These are phyloP conservation scores for Heterodera filipjevi DNA, from an alignment of 2,888 invertebrate genomes.

Conservation along the genomic window DNA sequence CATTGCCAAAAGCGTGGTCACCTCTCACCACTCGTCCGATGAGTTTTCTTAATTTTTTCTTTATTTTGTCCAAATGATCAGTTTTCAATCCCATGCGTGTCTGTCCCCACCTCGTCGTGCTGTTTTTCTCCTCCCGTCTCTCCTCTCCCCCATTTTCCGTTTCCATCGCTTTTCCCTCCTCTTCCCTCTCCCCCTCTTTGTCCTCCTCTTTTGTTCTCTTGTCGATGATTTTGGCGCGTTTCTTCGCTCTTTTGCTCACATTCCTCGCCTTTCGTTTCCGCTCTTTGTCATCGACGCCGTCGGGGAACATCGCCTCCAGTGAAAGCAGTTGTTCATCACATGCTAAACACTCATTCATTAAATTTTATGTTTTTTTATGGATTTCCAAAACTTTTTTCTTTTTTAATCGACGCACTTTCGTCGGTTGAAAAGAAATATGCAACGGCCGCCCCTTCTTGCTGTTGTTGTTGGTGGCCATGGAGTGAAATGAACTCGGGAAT, in stretches of 20 bases:
- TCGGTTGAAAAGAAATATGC: neutral
- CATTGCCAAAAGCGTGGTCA: slow-evolving; percentile 49
- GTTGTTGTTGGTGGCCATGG: neutral
- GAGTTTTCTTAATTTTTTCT: slow-evolving; percentile 42
- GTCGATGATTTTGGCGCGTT: neutral
- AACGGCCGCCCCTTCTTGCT: neutral
- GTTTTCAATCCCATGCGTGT: too few relatives aligned
- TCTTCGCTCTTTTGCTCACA: neutral
- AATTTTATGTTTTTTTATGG: too few relatives aligned
- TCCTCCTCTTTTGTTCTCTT: neutral
- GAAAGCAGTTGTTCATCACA: slow-evolving; percentile 8
- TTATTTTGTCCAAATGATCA: too few relatives aligned
- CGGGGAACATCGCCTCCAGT: slow-evolving; percentile 28
- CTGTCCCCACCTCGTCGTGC: neutral
- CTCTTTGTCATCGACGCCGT: slow-evolving; percentile 1
- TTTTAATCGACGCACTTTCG: neutral
- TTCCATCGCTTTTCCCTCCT: neutral
- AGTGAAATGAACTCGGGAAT: neutral
- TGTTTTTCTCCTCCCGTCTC: neutral
- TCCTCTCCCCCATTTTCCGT: slow-evolving; percentile 6
- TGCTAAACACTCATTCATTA: neutral
- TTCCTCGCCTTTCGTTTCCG: neutral
- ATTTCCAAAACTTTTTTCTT: neutral
- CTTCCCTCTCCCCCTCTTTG: neutral
- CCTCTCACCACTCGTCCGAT: slow-evolving; percentile 54